Evolutionary conservation across 2,113 vertebrate species (phyloP), one percentile per base, ranked within the genome.

Genomic region (Holacanthus passer): DNA sequence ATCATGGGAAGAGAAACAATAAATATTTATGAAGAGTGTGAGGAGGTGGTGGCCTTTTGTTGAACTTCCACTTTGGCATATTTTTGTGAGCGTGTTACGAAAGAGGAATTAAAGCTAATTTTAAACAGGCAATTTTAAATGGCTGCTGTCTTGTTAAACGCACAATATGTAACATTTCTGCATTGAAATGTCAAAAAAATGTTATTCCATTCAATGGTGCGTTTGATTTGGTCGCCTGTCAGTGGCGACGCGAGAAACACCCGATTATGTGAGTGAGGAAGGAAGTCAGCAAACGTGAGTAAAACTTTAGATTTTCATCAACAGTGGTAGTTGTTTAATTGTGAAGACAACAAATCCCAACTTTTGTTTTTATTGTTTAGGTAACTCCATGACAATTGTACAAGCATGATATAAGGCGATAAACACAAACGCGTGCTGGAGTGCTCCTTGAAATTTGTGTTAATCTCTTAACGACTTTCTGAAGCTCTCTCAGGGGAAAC

Each of bases 401-500:
- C 20, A 16, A 17, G 9, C 24, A 12, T 14, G 53, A 43, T 5
- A 60, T 20, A 32, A 19, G 13, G 17, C 8, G 5, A 45, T 48
- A 32, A 70, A 16, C 43, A 13, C 37, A 48, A 22, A 5, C 24
- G 14, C 12, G 7, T 17, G 20, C 55, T 37, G 19, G 65, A 29
- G 31, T 48, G 6, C 2, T 77, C 39, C 5, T 87, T 56, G 39
- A 35, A 63, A 41, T 73, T 5, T 3, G 17, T 67, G 43, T 62
- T 58, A 65, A 79, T 68, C 83, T 67, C 47, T 29, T 67, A 52
- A 65, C 58, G 52, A 27, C 52, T 62, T 78, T 79, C 8, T 43
- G 77, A 4, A 2, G 62, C 48, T 70, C 73, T 60, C 79, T 86
- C 65, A 7, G 66, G 65, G 67, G 47, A 82, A 64, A 60, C 13